A percentile compares a stretch with the other conserved stretches of the same genome.
phyloP scores from a whole-genome alignment of 1,140 invertebrate species.

The Caerostris darwini region DNA sequence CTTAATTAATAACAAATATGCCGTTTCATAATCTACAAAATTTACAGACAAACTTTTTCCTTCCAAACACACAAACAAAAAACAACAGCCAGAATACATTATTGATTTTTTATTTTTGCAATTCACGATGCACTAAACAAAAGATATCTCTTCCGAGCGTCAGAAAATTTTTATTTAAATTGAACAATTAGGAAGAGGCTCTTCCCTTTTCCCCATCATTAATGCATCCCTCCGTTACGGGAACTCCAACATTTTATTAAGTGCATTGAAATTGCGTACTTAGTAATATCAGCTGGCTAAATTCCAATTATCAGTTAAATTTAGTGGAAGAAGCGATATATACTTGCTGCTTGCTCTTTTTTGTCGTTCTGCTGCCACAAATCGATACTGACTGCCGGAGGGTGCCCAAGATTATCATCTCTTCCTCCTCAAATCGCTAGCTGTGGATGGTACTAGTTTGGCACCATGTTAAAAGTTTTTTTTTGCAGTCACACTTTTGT shows the following conservation, averaged over 20 bases:
- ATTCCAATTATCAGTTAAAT: slow-evolving; percentile 67
- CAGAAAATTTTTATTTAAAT: slow-evolving; percentile 40
- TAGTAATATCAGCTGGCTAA: slow-evolving; percentile 63
- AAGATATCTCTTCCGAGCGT: not conserved
- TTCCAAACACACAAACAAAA: not conserved
- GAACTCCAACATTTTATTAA: slow-evolving; percentile 48
- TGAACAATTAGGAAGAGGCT: slow-evolving; percentile 30
- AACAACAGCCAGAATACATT: not conserved
- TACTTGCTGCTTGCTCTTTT: not conserved
- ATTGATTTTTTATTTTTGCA: not conserved
- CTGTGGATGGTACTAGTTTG: not conserved
- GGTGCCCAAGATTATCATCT: slow-evolving; percentile 19
- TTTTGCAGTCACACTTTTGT: slow-evolving; percentile 6
- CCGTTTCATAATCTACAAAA: not conserved
- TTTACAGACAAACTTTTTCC: not conserved
- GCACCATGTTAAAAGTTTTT: not conserved
- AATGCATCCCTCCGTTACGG: not conserved
- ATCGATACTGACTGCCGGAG: slow-evolving; percentile 27
- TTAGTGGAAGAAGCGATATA: slow-evolving; percentile 56
- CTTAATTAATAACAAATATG: not conserved
- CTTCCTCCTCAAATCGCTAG: slow-evolving; percentile 16
- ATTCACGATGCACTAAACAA: not conserved
- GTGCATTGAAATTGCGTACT: slow-evolving; percentile 31
- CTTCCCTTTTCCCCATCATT: not conserved
- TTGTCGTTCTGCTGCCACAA: not conserved